Evolutionary conservation across 1,140 invertebrate genomes (phyloP), one percentile per base, ranked within the genome.

Genomic region (Listronotus oregonensis): DNA sequence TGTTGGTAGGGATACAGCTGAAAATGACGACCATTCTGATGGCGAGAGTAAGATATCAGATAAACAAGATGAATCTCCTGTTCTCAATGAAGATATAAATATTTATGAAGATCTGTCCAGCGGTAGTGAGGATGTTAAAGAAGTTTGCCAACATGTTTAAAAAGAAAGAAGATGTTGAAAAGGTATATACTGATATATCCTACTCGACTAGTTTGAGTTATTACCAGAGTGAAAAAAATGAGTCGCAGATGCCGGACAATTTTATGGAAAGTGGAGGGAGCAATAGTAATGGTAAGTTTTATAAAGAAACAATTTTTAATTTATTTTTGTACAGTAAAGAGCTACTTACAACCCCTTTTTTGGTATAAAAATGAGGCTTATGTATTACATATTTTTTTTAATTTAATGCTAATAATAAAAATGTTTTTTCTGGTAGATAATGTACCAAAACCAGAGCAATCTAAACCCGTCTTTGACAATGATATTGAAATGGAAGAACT

Each of bases 71-170:
- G 34, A 37, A 37, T 10, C 8, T 12, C 34, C 3, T 12, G 8
- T 37, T 4, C 8, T 2, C 7, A 18, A 52, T 21, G 31, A 55
- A 55, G 43, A 50, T 17, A 66, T 67, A 46, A 64, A 67, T 57
- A 43, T 70, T 10, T 69, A 69, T 34, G 68, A 69, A 32, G 62
- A 67, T 54, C 17, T 65, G 9, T 69, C 67, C 8, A 66, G 69
- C 42, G 68, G 60, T 43, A 66, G 52, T 51, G 63, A 66, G 40
- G 66, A 63, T 56, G 50, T 64, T 6, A 60, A 51, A 57, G 32
- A 66, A 51, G 40, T 66, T 14, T 10, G 55, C 40, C 17, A 59
- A 32, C 40, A 66, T n/a, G n/a, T 59, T 51, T 14, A 52, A 46
- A 18, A 43, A 52, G 43, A 43, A n/a, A 49, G 57, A 39, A 10